phyloP scores from a whole-genome alignment of 1,140 invertebrate genomes.

The Kradibia gibbosae region DNA sequence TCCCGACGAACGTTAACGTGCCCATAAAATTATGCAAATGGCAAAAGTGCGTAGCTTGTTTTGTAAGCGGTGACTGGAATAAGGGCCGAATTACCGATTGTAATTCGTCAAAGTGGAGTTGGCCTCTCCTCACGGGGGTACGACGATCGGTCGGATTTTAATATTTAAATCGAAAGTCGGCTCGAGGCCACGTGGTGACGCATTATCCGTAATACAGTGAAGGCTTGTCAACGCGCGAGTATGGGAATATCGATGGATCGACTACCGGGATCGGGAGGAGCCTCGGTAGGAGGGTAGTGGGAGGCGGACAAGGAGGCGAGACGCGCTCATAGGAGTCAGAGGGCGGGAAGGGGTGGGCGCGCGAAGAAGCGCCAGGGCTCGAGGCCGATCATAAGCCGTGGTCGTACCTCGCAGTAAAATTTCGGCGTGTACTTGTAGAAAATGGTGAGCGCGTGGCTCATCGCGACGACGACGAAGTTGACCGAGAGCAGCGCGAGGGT shows the following conservation, averaged over 20 bases:
- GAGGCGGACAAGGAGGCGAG: no score
- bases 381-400: no score
- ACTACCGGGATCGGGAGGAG: no score
- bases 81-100: no score
- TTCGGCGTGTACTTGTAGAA: constrained; percentile 71
- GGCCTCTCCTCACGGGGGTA: no score
- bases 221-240: neutral
- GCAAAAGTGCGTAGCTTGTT: no score
- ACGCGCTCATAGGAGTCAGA: neutral
- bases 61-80: no score
- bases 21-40: no score
- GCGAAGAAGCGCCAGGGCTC: neutral
- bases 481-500: constrained; percentile 69
- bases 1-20: no score
- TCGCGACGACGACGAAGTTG: constrained; percentile 71
- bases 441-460: constrained; percentile 69
- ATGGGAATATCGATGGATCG: neutral
- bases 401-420: constrained; percentile 70
- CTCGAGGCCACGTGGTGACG: neutral
- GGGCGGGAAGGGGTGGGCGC: neutral
- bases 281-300: no score
- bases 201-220: neutral
- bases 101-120: no score
- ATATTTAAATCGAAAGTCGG: neutral
- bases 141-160: no score